These are phyloP conservation scores for Eueides isabella DNA, from an alignment of 1,140 invertebrate species.

Conservation along the genomic window DNA sequence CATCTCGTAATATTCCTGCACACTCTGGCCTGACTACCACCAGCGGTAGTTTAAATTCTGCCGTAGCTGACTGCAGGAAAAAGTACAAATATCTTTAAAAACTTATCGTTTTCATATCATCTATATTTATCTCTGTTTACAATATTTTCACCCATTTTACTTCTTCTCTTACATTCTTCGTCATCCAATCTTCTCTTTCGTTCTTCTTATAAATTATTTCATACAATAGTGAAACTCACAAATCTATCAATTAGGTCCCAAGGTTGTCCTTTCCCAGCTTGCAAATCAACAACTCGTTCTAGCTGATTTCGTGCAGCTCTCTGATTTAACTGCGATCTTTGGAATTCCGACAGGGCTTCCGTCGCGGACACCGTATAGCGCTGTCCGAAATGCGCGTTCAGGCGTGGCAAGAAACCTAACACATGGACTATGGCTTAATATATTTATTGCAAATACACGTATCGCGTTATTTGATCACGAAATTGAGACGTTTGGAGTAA, in stretches of 20 bases:
- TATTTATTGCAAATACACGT: slow-evolving; percentile 16
- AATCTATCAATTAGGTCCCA: slow-evolving; percentile 84
- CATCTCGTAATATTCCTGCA: slow-evolving; percentile 83
- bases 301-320: slow-evolving; percentile 81
- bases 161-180: slow-evolving; percentile 21
- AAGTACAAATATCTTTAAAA: slow-evolving; percentile 12
- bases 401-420: slow-evolving; percentile 85
- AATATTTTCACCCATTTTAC: neutral
- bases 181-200: slow-evolving; percentile 26
- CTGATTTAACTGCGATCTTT: slow-evolving; percentile 83
- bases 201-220: slow-evolving; percentile 27
- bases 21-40: slow-evolving; percentile 85
- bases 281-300: slow-evolving; percentile 81
- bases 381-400: slow-evolving; percentile 85
- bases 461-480: slow-evolving; percentile 4
- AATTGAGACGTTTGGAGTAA: slow-evolving; percentile 4
- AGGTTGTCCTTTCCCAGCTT: slow-evolving; percentile 82
- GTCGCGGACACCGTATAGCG: slow-evolving; percentile 86
- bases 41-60: slow-evolving; percentile 85
- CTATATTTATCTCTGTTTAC: neutral
- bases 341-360: slow-evolving; percentile 87
- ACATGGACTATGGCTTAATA: slow-evolving; percentile 19
- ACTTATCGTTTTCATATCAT: no score
- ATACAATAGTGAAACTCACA: slow-evolving; percentile 71
- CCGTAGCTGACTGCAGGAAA: slow-evolving; percentile 82